Conservation (phyloP, 1,140 invertebrate species). For the Dendrolimus kikuchii region DNA sequence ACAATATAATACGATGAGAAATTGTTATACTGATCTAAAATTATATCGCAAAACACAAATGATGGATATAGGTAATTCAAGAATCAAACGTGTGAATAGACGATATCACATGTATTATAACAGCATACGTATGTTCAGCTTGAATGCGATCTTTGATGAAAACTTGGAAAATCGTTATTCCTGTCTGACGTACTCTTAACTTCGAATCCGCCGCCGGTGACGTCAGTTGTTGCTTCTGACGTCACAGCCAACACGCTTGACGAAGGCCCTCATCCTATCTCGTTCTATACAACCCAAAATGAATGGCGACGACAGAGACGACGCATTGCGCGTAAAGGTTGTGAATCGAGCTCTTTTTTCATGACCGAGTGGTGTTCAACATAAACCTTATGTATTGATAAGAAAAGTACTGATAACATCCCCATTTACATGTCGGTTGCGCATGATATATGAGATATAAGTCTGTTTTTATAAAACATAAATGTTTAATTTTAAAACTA, state of each 20-base stretch:
- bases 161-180: constrained; percentile 46
- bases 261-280: constrained; percentile 22
- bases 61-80: too few species aligned
- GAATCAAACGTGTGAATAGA: too few species aligned
- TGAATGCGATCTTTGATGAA: neutral
- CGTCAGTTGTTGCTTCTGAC: constrained; percentile 56
- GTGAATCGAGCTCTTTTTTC: constrained; percentile 61
- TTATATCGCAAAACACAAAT: too few species aligned
- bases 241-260: constrained; percentile 37
- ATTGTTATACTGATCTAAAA: too few species aligned
- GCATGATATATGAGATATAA: too few species aligned
- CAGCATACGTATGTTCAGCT: too few species aligned
- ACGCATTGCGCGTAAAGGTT: constrained; percentile 41
- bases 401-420: constrained; percentile 42
- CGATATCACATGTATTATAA: too few species aligned
- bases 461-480: too few species aligned
- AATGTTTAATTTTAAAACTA: too few species aligned
- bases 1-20: too few species aligned
- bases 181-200: constrained; percentile 44
- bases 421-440: too few species aligned
- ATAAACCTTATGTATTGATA: constrained; percentile 43
- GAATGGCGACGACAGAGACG: constrained; percentile 42
- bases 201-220: constrained; percentile 72
- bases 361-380: constrained; percentile 41
- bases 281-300: constrained; percentile 33